Conservation (phyloP, 2,888 invertebrate species). For the Aleiodes testaceus region DNA sequence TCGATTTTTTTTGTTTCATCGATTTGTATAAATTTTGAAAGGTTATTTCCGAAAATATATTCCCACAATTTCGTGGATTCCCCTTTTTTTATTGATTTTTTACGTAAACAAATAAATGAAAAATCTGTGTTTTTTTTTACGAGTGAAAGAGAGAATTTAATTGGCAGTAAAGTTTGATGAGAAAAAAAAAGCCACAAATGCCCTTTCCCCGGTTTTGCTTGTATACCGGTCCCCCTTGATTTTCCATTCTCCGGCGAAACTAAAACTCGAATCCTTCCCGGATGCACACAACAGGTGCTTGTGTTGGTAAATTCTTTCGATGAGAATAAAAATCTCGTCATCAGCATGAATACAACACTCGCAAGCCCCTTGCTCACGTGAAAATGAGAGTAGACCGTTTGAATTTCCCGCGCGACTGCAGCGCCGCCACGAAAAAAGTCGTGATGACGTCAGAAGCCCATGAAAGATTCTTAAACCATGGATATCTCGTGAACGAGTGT, state of each 20-base stretch:
- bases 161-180: conserved; percentile 66
- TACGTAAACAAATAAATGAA: no score
- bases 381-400: no score
- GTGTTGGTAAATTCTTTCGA: conserved; percentile 24
- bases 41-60: no score
- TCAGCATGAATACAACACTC: neutral
- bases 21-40: neutral
- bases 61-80: no score
- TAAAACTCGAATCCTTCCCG: conserved; percentile 39
- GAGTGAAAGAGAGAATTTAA: conserved; percentile 62
- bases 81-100: no score
- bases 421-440: no score
- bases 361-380: no score
- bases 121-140: neutral
- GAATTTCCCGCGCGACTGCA: no score
- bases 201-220: conserved; percentile 55
- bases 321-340: conserved; percentile 12
- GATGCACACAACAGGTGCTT: conserved; percentile 50
- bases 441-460: neutral
- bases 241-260: conserved; percentile 49
- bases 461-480: neutral
- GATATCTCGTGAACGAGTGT: neutral
- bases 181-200: conserved; percentile 59
- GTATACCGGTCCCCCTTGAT: conserved; percentile 32
- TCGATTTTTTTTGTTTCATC: neutral